Conservation (phyloP, 2,888 invertebrate genomes). For the Dryobota labecula region DNA sequence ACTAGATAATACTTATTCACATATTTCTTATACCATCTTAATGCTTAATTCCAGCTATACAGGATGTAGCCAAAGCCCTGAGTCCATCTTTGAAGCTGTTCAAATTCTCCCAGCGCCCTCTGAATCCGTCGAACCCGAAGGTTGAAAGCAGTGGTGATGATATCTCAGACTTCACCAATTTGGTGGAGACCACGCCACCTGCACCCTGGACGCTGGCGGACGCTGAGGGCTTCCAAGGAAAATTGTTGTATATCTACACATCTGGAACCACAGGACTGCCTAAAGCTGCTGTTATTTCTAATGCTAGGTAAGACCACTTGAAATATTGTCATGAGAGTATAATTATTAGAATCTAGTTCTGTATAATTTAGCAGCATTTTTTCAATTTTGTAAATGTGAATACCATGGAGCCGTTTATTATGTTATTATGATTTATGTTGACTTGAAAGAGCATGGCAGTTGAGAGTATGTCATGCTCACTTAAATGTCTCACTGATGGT, state of each 20-base stretch:
- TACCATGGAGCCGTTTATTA: no score
- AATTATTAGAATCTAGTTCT: no score
- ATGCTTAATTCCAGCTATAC: conserved; percentile 90
- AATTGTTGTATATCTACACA: conserved; percentile 98
- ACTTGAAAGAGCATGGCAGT: no score
- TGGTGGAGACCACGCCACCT: conserved; percentile 90
- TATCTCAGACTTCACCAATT: conserved; percentile 90
- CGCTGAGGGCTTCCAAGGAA: conserved; percentile 93
- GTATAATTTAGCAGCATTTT: no score
- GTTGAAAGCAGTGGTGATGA: conserved; percentile 77
- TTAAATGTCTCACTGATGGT: no score
- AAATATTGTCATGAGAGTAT: neutral
- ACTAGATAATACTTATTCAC: neutral
- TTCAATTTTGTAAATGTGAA: no score
- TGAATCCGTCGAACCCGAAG: conserved; percentile 71
- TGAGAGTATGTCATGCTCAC: no score
- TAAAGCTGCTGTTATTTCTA: conserved; percentile 99
- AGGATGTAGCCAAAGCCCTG: conserved; percentile 92
- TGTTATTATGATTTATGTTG: no score
- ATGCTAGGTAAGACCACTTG: conserved; percentile 93
- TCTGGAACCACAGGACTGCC: conserved; percentile 99
- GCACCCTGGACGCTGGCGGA: conserved; percentile 90
- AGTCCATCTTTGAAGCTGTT: conserved; percentile 93
- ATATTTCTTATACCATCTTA: neutral
- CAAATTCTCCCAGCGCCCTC: conserved; percentile 85